Evolutionary conservation across 2,113 vertebrate genomes (phyloP).

Genomic region (Sturnira hondurensis): DNA sequence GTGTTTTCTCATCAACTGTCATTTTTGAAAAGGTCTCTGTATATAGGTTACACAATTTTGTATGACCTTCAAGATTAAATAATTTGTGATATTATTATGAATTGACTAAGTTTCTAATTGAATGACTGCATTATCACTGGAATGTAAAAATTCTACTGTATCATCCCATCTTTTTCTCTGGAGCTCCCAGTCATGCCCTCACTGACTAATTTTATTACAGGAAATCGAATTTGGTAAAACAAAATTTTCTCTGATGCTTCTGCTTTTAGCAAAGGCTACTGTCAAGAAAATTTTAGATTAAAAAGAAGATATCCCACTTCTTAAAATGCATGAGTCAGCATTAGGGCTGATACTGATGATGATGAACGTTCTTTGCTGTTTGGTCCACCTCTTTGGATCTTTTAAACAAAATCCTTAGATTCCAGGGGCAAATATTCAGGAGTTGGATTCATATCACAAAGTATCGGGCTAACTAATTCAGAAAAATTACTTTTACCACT

Average conservation of each 20-base stretch:
- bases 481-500: neutral
- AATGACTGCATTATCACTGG: neutral
- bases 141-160: neutral
- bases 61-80: neutral
- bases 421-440: neutral
- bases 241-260: neutral
- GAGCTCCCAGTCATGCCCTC: neutral
- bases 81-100: neutral
- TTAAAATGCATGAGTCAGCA: neutral
- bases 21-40: constrained; percentile 8
- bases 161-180: neutral
- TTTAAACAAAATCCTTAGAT: neutral
- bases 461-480: neutral
- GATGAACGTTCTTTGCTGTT: neutral
- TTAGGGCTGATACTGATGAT: neutral
- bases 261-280: neutral
- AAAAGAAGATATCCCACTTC: neutral
- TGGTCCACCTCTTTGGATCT: neutral
- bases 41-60: neutral
- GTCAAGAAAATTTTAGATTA: neutral
- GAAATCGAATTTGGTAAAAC: constrained; percentile 8
- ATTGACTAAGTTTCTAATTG: neutral
- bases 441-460: neutral
- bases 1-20: neutral
- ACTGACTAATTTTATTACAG: constrained; percentile 37